These are phyloP conservation scores for Pampus argenteus DNA, from an alignment of 2,797 vertebrate species.

Conservation along the genomic window DNA sequence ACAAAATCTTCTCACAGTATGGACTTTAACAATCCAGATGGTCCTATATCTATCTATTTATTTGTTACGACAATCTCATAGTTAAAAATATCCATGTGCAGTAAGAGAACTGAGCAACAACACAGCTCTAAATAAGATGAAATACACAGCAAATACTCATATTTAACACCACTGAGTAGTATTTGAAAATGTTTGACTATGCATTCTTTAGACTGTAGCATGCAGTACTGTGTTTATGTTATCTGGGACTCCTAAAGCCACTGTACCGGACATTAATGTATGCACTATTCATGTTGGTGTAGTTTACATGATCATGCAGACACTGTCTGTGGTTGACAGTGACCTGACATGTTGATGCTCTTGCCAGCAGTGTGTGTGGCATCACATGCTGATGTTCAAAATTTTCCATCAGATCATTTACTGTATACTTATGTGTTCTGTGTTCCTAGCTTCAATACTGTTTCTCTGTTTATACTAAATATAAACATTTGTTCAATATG, in stretches of 20 bases:
- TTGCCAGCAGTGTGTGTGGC: background rate
- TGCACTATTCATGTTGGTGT: constrained; percentile 3
- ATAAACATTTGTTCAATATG: background rate
- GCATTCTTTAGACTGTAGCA: constrained; percentile 7
- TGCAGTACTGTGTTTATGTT: constrained; percentile 1
- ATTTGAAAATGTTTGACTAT: constrained; percentile 10
- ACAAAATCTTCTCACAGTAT: background rate
- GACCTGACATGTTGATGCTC: constrained; percentile 38
- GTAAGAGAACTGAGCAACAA: constrained; percentile 1
- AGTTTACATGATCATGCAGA: constrained; percentile 20
- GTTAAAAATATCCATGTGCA: background rate
- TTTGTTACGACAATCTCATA: constrained; percentile 9
- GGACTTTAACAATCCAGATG: background rate
- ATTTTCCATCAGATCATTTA: constrained; percentile 5
- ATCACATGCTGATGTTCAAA: constrained; percentile 14
- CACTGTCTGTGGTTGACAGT: constrained; percentile 16
- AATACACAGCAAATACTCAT: background rate
- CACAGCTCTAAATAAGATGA: background rate
- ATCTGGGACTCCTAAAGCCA: constrained; percentile 13
- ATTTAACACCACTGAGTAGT: background rate
- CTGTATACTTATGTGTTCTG: background rate
- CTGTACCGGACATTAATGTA: constrained; percentile 1
- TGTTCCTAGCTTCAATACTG: background rate
- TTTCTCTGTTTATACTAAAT: background rate
- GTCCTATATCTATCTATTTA: background rate